Base-by-base conservation (phyloP, 2,797 vertebrate genomes). In the Notolepis coatsorum region DNA sequence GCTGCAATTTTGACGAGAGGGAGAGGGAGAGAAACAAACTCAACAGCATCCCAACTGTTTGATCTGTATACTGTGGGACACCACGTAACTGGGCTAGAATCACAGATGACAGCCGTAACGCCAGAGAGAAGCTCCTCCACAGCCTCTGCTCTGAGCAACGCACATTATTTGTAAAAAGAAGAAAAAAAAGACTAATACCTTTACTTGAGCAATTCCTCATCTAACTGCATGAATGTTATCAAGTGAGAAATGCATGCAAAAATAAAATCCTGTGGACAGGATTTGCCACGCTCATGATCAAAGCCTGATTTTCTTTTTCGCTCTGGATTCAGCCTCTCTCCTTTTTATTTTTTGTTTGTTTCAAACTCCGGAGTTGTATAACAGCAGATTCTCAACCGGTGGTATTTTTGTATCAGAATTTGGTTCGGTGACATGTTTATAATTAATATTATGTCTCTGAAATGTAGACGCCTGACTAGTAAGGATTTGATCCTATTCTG, bases 271-370 rank as follows among this genome's bases (percentile, higher is more conserved):
- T 92, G 91, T 92, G 91, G 92, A 94, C 91, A 92, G 93, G 93
- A 94, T 94, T 94, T 90, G 90, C 93, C 89, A 94, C 91, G 93
- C 90, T 93, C 86, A 77, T 93, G 93, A 94, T 94, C 92, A 94
- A 94, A 93, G 93, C 92, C 92, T 93, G 90, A 94, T 94, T 93
- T 93, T 92, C 91, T 91, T 92, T 92, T 90, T n/a, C n/a, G 90
- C 90, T 91, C 87, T 23, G 79, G 88, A 89, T 91, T 92, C 91
- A 90, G 90, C 88, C 88, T 72, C 88, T 84, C 87, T 85, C 84
- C 89, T 81, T 91, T 91, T 80, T n/a, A n/a, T n/a, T n/a, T n/a
- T 91, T 92, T 93, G 89, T 93, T 93, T 93, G 91, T 93, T 93
- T 91, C 82, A 80, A n/a, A 86, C 89, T 86, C 82, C 24, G 67